These are phyloP conservation scores for Wiebesia pumilae DNA, from an alignment of 1,140 invertebrate genomes.

Conservation along the genomic window DNA sequence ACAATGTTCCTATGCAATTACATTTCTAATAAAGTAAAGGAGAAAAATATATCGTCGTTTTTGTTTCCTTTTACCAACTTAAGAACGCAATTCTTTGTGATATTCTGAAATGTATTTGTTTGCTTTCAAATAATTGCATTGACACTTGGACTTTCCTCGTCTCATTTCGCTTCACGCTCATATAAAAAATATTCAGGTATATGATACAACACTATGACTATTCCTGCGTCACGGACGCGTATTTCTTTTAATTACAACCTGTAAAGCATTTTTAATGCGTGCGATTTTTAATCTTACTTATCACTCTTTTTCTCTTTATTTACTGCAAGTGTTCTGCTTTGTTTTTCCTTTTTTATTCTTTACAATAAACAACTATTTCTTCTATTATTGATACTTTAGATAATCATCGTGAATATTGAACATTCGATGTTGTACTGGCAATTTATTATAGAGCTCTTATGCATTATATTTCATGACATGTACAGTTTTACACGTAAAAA, in stretches of 20 bases:
- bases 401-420: slow-evolving; percentile 16
- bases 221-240: slow-evolving; percentile 46
- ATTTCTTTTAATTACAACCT: slow-evolving; percentile 47
- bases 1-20: background rate
- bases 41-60: background rate
- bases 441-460: background rate
- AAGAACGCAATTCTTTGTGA: background rate
- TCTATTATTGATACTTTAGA: background rate
- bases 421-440: slow-evolving; percentile 6
- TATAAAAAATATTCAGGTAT: slow-evolving; percentile 53
- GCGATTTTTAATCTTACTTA: slow-evolving; percentile 40
- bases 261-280: slow-evolving; percentile 46
- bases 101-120: background rate
- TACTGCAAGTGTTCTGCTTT: background rate
- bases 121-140: slow-evolving; percentile 34
- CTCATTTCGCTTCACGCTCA: background rate
- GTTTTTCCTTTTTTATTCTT: background rate
- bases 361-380: slow-evolving; percentile 31
- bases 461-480: background rate
- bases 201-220: slow-evolving; percentile 49
- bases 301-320: slow-evolving; percentile 42
- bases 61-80: background rate
- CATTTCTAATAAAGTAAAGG: background rate
- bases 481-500: background rate
- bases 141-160: slow-evolving; percentile 16